Evolutionary conservation across 2,888 invertebrate species (phyloP).

Genomic region (Ennomos erosarius): DNA sequence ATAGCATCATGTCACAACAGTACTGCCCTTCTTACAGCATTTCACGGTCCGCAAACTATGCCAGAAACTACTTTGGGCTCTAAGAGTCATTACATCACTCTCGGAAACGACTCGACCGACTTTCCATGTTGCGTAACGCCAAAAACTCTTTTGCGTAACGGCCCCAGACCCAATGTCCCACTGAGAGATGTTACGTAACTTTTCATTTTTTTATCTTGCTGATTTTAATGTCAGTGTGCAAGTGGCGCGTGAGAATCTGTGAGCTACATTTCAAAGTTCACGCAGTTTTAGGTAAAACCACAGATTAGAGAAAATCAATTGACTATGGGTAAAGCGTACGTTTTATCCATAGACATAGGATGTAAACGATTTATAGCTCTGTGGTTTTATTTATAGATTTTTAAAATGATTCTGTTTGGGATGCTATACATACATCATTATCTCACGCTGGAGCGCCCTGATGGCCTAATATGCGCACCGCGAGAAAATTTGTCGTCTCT

Average conservation of each 20-base stretch:
- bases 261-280: slow-evolving; percentile 23
- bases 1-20: slow-evolving; percentile 38
- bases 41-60: slow-evolving; percentile 65
- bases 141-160: slow-evolving; percentile 71
- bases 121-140: slow-evolving; percentile 77
- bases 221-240: slow-evolving; percentile 55
- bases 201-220: slow-evolving; percentile 70
- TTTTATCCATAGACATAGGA: no score
- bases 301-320: no score
- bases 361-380: no score
- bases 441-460: no score
- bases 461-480: no score
- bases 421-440: not conserved
- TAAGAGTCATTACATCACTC: slow-evolving; percentile 60
- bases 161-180: slow-evolving; percentile 81
- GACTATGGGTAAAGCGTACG: no score
- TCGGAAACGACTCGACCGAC: slow-evolving; percentile 79
- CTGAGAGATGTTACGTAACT: slow-evolving; percentile 69
- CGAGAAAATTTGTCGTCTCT: no score
- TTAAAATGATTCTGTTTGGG: no score
- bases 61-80: slow-evolving; percentile 42
- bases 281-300: not conserved
- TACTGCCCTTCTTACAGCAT: slow-evolving; percentile 34
- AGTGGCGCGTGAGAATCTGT: slow-evolving; percentile 74
- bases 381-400: no score